A percentile compares a stretch with the other conserved stretches of the same genome.
Conservation (phyloP, 1,140 invertebrate genomes). For the Rhizoglyphus robini region DNA sequence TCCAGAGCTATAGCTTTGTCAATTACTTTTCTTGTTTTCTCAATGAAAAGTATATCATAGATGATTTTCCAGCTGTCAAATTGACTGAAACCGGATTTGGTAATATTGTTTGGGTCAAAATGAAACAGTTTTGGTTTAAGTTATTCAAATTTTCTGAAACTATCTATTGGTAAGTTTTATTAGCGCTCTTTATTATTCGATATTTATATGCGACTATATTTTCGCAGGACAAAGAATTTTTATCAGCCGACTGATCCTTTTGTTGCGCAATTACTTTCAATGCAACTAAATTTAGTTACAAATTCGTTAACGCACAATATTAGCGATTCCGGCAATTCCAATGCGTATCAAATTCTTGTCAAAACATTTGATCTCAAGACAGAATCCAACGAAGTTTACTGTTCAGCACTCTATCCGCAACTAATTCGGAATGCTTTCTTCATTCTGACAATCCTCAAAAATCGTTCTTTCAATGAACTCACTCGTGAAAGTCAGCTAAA, state of each 20-base stretch:
- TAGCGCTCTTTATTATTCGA: too few species aligned
- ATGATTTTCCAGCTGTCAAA: neutral
- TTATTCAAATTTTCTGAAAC: slow-evolving; percentile 19
- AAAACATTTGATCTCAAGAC: neutral
- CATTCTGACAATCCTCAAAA: neutral
- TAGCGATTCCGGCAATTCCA: slow-evolving; percentile 1
- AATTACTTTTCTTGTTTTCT: slow-evolving; percentile 2
- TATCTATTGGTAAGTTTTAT: slow-evolving; percentile 2
- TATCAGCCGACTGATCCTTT: neutral
- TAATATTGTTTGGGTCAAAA: neutral
- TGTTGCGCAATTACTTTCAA: neutral
- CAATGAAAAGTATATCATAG: neutral
- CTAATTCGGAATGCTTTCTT: slow-evolving; percentile 11
- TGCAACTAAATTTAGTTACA: slow-evolving; percentile 6
- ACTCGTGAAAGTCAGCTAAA: neutral
- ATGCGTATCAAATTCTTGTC: neutral
- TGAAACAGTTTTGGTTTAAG: slow-evolving; percentile 15
- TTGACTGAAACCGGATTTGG: slow-evolving; percentile 2
- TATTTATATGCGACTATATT: too few species aligned
- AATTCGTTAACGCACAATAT: neutral
- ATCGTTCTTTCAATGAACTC: neutral
- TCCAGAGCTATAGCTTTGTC: neutral
- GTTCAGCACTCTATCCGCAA: neutral
- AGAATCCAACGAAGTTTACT: neutral
- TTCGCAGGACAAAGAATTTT: neutral